These are phyloP conservation scores for Caracal caracal DNA, from an alignment of 2,113 vertebrate genomes.

Conservation along the genomic window DNA sequence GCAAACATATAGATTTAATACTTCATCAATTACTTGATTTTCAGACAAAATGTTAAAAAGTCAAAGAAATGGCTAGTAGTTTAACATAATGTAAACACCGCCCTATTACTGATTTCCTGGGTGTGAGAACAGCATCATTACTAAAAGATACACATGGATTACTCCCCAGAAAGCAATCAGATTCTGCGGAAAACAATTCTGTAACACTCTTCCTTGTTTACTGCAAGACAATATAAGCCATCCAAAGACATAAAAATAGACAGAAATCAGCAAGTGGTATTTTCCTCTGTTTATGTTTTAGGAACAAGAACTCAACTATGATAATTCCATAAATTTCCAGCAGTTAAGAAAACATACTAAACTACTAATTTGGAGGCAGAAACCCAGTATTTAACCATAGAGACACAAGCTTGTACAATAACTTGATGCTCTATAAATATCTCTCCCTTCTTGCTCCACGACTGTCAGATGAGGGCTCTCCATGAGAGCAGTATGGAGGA, in stretches of 20 bases:
- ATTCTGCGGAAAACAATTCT: not conserved
- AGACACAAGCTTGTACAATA: constrained; percentile 32
- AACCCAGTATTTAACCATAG: constrained; percentile 55
- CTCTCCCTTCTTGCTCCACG: not conserved
- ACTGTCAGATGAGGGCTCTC: not conserved
- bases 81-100: not conserved
- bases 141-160: not conserved
- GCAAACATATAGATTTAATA: not conserved
- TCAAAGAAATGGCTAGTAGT: constrained; percentile 35
- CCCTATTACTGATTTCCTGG: not conserved
- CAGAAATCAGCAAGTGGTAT: constrained; percentile 39
- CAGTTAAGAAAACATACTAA: constrained; percentile 59
- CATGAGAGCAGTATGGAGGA: not conserved
- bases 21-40: not conserved
- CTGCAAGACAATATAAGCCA: not conserved
- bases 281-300: constrained; percentile 66
- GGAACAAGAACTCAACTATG: constrained; percentile 56
- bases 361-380: constrained; percentile 67
- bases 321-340: constrained; percentile 65
- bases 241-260: constrained; percentile 47
- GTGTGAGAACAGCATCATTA: not conserved
- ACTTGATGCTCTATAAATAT: constrained; percentile 52
- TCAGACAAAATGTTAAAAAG: constrained; percentile 21
- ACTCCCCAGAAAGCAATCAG: not conserved
- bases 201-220: not conserved